A percentile compares a stretch with the other conserved stretches of the same genome.
These are phyloP conservation scores for Ernsta delagoae DNA, from an alignment of 2,888 invertebrate species.

Conservation along the genomic window DNA sequence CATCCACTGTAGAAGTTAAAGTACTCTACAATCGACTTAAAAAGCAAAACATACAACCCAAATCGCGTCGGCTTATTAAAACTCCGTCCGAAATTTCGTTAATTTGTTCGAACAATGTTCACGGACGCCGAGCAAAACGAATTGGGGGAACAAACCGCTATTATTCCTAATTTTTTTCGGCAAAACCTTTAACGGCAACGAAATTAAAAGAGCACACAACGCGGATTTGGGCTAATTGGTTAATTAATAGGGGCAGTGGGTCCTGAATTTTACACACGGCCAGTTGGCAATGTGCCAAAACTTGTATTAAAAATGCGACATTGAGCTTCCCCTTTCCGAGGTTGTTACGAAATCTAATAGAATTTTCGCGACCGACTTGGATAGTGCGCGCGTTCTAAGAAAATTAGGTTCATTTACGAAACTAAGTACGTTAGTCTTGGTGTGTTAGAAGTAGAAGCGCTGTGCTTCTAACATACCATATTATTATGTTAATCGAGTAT, in stretches of 20 bases:
- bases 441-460: too few relatives aligned
- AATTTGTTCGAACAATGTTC: conserved; percentile 57
- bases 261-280: conserved; percentile 67
- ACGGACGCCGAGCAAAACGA: conserved; percentile 53
- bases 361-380: conserved; percentile 24
- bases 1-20: conserved; percentile 24
- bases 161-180: conserved; percentile 58
- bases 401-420: conserved; percentile 24
- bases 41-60: conserved; percentile 40
- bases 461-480: not conserved
- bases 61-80: conserved; percentile 50
- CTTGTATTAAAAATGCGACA: conserved; percentile 58
- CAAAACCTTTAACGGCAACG: conserved; percentile 59
- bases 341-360: conserved; percentile 31
- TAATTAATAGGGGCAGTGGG: conserved; percentile 76
- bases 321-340: conserved; percentile 15
- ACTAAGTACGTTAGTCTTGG: conserved; percentile 15
- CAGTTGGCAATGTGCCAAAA: conserved; percentile 70
- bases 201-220: conserved; percentile 74
- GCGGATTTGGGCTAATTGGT: conserved; percentile 77
- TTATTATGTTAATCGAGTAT: not conserved
- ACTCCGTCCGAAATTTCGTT: conserved; percentile 47
- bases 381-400: conserved; percentile 11
- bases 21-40: conserved; percentile 8
- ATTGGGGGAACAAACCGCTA: conserved; percentile 58